Percentiles rank a stretch among this genome's conserved stretches.
phyloP scores from a whole-genome alignment of 1,140 invertebrate species.

The Zaprionus vittiger region DNA sequence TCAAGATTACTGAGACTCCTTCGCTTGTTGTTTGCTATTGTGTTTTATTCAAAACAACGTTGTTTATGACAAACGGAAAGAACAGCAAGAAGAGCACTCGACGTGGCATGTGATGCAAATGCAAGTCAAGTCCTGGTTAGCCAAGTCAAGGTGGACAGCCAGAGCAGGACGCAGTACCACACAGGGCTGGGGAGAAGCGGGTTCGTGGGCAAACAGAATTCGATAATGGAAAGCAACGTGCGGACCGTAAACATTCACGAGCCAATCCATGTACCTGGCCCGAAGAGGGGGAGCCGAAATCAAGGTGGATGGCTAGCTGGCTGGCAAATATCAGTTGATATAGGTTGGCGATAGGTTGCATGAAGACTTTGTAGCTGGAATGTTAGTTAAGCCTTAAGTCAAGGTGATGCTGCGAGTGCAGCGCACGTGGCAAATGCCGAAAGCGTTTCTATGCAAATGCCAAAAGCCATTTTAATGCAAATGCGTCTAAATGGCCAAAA shows the following conservation, averaged over 20 bases:
- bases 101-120: conserved; percentile 47
- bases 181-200: background rate
- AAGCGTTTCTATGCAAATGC: conserved; percentile 67
- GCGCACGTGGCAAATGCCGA: conserved; percentile 57
- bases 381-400: conserved; percentile 30
- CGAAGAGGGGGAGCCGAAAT: conserved; percentile 25
- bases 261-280: background rate
- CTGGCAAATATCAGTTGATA: conserved; percentile 7
- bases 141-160: conserved; percentile 49
- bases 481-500: conserved; percentile 66
- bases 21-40: conserved; percentile 25
- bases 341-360: background rate
- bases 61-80: conserved; percentile 63
- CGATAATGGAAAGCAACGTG: conserved; percentile 32
- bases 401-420: conserved; percentile 49
- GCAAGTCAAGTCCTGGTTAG: conserved; percentile 32
- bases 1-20: background rate
- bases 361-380: background rate
- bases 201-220: conserved; percentile 45
- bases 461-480: conserved; percentile 73
- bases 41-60: conserved; percentile 69
- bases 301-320: conserved; percentile 17
- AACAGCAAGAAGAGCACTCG: conserved; percentile 30
- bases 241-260: conserved; percentile 15
- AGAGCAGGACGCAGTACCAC: background rate